Evolutionary conservation across 1,140 invertebrate genomes (phyloP).

Genomic region (Drosophila seguyi): DNA sequence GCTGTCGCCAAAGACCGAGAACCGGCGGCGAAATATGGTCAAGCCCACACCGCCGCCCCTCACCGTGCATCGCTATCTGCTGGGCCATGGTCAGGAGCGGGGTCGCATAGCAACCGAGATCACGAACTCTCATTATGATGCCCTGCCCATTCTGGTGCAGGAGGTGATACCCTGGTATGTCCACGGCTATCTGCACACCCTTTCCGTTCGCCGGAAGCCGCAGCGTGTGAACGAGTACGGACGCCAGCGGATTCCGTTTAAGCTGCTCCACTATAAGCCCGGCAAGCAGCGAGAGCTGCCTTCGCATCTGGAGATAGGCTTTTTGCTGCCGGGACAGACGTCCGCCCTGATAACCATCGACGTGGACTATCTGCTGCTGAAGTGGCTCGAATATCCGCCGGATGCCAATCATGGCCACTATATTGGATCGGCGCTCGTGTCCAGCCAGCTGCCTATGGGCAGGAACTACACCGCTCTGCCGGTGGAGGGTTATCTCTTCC

Average conservation of each 20-base stretch:
- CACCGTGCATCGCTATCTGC: slow-evolving; percentile 92
- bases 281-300: slow-evolving; percentile 93
- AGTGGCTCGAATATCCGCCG: slow-evolving; percentile 99
- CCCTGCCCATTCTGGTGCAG: slow-evolving; percentile 89
- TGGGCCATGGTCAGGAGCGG: slow-evolving; percentile 94
- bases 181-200: slow-evolving; percentile 95
- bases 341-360: slow-evolving; percentile 93
- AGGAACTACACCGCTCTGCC: slow-evolving; percentile 92
- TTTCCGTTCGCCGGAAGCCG: slow-evolving; percentile 86
- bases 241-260: slow-evolving; percentile 86
- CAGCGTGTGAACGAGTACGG: slow-evolving; percentile 58
- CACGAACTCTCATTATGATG: slow-evolving; percentile 90
- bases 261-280: slow-evolving; percentile 90
- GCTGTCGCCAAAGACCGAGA: slow-evolving; percentile 70
- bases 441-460: slow-evolving; percentile 90
- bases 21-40: slow-evolving; percentile 85
- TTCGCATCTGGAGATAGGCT: slow-evolving; percentile 95
- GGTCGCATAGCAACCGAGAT: slow-evolving; percentile 94
- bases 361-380: slow-evolving; percentile 97
- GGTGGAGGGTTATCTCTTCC: slow-evolving; percentile 89
- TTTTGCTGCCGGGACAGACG: slow-evolving; percentile 92
- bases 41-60: slow-evolving; percentile 87
- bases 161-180: slow-evolving; percentile 98
- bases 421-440: slow-evolving; percentile 93
- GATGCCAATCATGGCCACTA: slow-evolving; percentile 99